phyloP scores from a whole-genome alignment of 1,140 invertebrate species.

The Vollenhovia emeryi region DNA sequence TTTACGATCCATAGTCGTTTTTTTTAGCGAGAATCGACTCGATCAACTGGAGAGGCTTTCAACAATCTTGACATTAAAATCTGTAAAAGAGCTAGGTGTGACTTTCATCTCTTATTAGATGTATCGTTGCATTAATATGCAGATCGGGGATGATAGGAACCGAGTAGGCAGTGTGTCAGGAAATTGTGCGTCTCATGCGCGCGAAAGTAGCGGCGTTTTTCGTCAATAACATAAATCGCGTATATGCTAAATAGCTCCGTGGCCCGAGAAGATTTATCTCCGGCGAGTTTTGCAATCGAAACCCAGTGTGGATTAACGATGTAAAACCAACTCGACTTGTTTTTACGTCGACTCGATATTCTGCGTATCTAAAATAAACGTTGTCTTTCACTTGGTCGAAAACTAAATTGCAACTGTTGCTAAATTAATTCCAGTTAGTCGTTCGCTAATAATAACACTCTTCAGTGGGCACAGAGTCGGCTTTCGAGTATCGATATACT shows the following conservation, averaged over 20 bases:
- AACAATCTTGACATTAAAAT: background rate
- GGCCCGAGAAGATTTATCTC: conserved; percentile 32
- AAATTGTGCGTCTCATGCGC: background rate
- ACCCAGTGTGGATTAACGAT: conserved; percentile 9
- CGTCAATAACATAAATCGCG: conserved; percentile 15
- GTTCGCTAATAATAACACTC: background rate
- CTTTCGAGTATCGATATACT: background rate
- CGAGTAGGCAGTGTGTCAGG: background rate
- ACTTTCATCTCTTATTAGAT: background rate
- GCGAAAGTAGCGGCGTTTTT: conserved; percentile 20
- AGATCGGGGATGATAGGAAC: background rate
- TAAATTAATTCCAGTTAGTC: conserved; percentile 26
- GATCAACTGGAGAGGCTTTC: background rate
- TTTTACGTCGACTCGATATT: conserved; percentile 35
- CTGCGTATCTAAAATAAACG: conserved; percentile 31
- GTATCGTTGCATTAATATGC: background rate
- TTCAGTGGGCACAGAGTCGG: background rate
- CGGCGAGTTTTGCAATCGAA: conserved; percentile 26
- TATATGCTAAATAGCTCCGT: conserved; percentile 31
- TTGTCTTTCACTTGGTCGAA: conserved; percentile 29
- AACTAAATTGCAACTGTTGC: conserved; percentile 23
- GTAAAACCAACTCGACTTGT: conserved; percentile 26
- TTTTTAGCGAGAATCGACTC: background rate
- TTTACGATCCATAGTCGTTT: background rate
- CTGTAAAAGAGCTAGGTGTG: background rate